Conservation (phyloP, 2,888 invertebrate genomes). For the Machimus rusticus region DNA sequence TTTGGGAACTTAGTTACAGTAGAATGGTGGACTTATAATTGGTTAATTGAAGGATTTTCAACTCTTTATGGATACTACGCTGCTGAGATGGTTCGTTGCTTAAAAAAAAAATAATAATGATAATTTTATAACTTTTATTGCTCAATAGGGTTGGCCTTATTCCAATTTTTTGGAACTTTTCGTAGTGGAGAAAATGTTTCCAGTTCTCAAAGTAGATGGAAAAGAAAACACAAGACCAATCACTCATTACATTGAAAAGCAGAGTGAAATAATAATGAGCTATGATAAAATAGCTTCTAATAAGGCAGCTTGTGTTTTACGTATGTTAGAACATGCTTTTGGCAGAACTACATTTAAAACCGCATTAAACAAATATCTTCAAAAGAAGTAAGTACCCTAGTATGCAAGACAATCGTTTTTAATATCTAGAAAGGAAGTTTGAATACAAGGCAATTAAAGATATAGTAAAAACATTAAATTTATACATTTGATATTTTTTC, state of each 20-base stretch:
- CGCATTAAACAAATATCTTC: background rate
- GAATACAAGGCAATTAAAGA: background rate
- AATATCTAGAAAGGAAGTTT: background rate
- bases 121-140: background rate
- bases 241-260: constrained; percentile 80
- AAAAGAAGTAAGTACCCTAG: background rate
- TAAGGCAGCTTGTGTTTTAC: constrained; percentile 70
- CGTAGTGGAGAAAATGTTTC: constrained; percentile 75
- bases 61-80: constrained; percentile 60
- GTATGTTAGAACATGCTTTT: constrained; percentile 68
- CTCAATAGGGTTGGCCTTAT: background rate
- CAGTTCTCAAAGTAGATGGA: constrained; percentile 76
- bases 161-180: constrained; percentile 69
- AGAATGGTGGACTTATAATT: constrained; percentile 71
- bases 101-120: background rate
- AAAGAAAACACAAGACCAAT: constrained; percentile 80
- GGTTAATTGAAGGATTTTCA: constrained; percentile 75
- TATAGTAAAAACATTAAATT: background rate
- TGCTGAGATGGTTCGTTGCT: background rate
- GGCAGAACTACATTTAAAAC: constrained; percentile 14
- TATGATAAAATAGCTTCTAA: background rate
- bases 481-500: background rate
- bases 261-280: background rate
- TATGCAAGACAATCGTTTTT: background rate
- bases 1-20: constrained; percentile 75